A percentile compares a stretch with the other conserved stretches of the same genome.
phyloP scores from a whole-genome alignment of 1,140 invertebrate species.

The Theocolax elegans region DNA sequence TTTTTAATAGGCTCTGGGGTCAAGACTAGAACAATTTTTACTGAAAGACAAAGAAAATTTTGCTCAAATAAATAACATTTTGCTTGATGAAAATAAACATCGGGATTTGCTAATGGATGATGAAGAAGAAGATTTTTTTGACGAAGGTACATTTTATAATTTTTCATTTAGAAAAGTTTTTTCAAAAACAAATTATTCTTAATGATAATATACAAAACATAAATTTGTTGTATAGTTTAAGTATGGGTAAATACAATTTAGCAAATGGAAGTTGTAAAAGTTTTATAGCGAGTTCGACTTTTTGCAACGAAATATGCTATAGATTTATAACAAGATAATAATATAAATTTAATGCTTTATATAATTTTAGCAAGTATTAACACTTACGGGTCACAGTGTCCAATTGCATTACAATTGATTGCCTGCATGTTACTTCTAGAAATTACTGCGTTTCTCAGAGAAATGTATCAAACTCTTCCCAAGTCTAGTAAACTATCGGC shows the following conservation, averaged over 20 bases:
- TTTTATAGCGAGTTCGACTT: too few relatives aligned
- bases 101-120: slow-evolving; percentile 89
- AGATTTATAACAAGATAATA: too few relatives aligned
- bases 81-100: slow-evolving; percentile 85
- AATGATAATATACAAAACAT: too few relatives aligned
- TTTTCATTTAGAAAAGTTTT: too few relatives aligned
- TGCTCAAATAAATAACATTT: slow-evolving; percentile 75
- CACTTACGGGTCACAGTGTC: slow-evolving; percentile 86
- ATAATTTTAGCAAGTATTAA: slow-evolving; percentile 88
- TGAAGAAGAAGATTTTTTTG: slow-evolving; percentile 97
- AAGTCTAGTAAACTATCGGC: slow-evolving; percentile 76
- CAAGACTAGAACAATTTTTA: slow-evolving; percentile 86
- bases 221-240: too few relatives aligned
- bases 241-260: too few relatives aligned
- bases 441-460: slow-evolving; percentile 96
- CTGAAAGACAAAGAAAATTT: slow-evolving; percentile 79
- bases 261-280: too few relatives aligned
- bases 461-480: slow-evolving; percentile 89
- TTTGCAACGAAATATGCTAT: too few relatives aligned
- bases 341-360: too few relatives aligned
- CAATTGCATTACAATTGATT: slow-evolving; percentile 89
- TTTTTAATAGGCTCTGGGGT: slow-evolving; percentile 77
- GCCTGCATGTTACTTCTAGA: slow-evolving; percentile 94
- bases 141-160: slow-evolving; percentile 89
- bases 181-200: too few relatives aligned